Conservation (phyloP, 2,888 invertebrate genomes). For the Thymelicus sylvestris region DNA sequence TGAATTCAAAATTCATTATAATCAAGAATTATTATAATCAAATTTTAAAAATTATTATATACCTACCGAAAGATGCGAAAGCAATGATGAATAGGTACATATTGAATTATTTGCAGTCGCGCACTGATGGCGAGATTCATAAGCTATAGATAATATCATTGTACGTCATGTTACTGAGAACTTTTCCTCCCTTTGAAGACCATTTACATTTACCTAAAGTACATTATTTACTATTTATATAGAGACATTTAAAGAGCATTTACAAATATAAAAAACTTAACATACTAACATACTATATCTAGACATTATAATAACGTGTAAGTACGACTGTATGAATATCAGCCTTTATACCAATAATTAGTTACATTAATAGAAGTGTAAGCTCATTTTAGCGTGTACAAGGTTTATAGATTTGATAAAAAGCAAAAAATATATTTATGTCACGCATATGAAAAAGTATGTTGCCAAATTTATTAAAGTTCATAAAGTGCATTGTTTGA, state of each 20-base stretch:
- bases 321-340: slow-evolving; percentile 23
- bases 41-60: too few relatives aligned
- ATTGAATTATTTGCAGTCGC: background rate
- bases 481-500: too few relatives aligned
- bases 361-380: slow-evolving; percentile 9
- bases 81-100: background rate
- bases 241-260: slow-evolving; percentile 14
- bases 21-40: too few relatives aligned
- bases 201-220: slow-evolving; percentile 8
- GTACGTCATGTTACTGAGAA: slow-evolving; percentile 11
- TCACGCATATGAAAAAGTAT: too few relatives aligned
- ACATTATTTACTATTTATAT: slow-evolving; percentile 6
- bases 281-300: background rate
- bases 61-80: too few relatives aligned
- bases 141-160: background rate
- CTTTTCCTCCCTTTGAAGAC: slow-evolving; percentile 20
- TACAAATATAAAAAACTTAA: slow-evolving; percentile 29
- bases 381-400: slow-evolving; percentile 23
- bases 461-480: too few relatives aligned
- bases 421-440: background rate
- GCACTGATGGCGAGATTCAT: background rate
- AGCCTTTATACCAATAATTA: slow-evolving; percentile 9
- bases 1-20: slow-evolving; percentile 3
- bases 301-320: slow-evolving; percentile 11
- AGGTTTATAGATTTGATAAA: background rate